Conservation (phyloP, 2,888 invertebrate species). For the Neoascia interrupta region DNA sequence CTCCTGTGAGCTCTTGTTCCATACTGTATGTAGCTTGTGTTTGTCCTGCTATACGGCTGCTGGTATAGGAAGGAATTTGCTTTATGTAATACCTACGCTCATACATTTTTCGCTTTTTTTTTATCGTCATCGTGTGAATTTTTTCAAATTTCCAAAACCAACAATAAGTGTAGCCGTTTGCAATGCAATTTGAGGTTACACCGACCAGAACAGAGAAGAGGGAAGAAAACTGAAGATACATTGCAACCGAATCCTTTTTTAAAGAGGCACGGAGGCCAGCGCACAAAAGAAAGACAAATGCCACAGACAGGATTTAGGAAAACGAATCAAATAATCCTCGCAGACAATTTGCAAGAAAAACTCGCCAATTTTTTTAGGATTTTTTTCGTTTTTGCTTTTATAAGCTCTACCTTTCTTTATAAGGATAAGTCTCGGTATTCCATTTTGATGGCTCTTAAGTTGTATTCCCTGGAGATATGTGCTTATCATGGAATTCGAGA, state of each 20-base stretch:
- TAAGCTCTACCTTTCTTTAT: neutral
- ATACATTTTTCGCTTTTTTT: neutral
- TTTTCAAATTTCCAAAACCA: slow-evolving; percentile 58
- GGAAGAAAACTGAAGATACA: slow-evolving; percentile 2
- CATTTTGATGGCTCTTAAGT: slow-evolving; percentile 9
- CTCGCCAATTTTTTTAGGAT: neutral
- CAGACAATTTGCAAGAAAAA: slow-evolving; percentile 45
- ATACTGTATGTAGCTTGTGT: neutral
- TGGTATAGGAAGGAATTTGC: neutral
- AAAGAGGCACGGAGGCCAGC: slow-evolving; percentile 1
- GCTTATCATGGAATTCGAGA: slow-evolving; percentile 26
- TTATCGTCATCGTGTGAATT: slow-evolving; percentile 42
- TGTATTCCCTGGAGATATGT: slow-evolving; percentile 23
- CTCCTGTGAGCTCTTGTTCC: slow-evolving; percentile 1
- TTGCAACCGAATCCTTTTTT: slow-evolving; percentile 13
- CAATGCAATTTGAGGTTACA: slow-evolving; percentile 55
- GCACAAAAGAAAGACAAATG: slow-evolving; percentile 42
- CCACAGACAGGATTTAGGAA: slow-evolving; percentile 46
- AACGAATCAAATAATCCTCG: slow-evolving; percentile 47
- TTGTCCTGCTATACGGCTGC: neutral
- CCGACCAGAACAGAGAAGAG: slow-evolving; percentile 8
- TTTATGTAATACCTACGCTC: slow-evolving; percentile 17
- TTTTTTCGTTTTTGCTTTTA: neutral
- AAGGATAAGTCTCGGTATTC: slow-evolving; percentile 16
- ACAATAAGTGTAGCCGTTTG: slow-evolving; percentile 56